Conservation (phyloP, 2,797 vertebrate species). For the Tamandua tetradactyla region DNA sequence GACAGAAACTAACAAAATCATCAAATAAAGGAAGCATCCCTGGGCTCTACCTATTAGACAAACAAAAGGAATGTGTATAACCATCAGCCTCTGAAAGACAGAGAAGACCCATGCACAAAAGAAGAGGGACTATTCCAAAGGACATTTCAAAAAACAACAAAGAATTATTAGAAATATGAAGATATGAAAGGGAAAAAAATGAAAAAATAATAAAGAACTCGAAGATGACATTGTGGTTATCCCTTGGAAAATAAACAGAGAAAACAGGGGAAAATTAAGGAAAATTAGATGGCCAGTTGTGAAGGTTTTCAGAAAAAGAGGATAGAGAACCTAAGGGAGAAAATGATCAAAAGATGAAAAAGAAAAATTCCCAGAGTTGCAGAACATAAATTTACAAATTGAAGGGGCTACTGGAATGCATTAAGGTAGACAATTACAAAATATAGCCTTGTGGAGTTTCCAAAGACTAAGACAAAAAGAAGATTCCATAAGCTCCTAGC, state of each 20-base stretch:
- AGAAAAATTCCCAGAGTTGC: not conserved
- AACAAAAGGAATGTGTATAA: not conserved
- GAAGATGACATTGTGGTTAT: not conserved
- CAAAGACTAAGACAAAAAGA: not conserved
- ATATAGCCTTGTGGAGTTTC: not conserved
- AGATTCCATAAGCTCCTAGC: not conserved
- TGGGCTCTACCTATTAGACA: no score
- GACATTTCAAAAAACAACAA: not conserved
- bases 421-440: not conserved
- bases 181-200: not conserved
- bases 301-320: not conserved
- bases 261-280: not conserved
- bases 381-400: not conserved
- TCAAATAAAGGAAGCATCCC: not conserved
- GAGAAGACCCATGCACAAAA: not conserved
- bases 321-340: not conserved
- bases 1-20: not conserved
- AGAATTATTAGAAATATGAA: not conserved
- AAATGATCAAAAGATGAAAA: not conserved
- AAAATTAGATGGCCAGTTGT: not conserved
- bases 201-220: not conserved
- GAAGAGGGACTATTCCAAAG: not conserved
- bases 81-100: not conserved
- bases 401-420: not conserved
- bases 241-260: not conserved